Conservation (phyloP, 2,797 vertebrate species). For the Platyrinchus mystaceus region DNA sequence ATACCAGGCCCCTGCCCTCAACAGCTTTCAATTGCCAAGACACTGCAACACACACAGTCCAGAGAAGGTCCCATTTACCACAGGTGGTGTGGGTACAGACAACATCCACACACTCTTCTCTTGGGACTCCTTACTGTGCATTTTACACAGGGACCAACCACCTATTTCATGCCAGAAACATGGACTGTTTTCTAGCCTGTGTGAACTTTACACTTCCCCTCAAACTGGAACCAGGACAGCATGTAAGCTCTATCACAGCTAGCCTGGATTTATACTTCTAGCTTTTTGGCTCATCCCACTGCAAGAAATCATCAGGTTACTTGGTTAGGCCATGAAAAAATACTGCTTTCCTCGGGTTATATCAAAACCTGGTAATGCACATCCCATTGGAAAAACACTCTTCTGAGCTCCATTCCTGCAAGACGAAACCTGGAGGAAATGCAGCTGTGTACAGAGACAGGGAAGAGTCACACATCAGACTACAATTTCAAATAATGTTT, state of each 20-base stretch:
- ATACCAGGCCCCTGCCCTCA: accelerated
- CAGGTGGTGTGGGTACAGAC: background rate
- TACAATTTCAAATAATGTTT: background rate
- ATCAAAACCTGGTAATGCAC: background rate
- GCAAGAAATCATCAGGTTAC: background rate
- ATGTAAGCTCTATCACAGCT: background rate
- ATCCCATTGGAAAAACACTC: background rate
- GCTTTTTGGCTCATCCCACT: background rate
- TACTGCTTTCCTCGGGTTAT: background rate
- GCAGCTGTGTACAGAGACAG: background rate
- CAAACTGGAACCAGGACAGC: background rate
- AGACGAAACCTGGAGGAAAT: background rate
- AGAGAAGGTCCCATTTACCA: background rate
- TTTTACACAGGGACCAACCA: background rate
- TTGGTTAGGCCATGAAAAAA: background rate
- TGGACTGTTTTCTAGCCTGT: background rate
- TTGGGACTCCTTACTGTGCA: too few species aligned
- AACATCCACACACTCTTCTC: background rate
- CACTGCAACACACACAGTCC: background rate
- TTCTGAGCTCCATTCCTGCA: background rate
- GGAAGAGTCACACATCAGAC: background rate
- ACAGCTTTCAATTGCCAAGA: background rate
- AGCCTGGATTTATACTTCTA: background rate
- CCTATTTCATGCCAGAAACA: background rate
- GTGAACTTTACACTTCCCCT: background rate